A percentile compares a stretch with the other conserved stretches of the same genome.
These are phyloP conservation scores for Brachionus sp. DNA, from an alignment of 1,140 invertebrate species.

Conservation along the genomic window DNA sequence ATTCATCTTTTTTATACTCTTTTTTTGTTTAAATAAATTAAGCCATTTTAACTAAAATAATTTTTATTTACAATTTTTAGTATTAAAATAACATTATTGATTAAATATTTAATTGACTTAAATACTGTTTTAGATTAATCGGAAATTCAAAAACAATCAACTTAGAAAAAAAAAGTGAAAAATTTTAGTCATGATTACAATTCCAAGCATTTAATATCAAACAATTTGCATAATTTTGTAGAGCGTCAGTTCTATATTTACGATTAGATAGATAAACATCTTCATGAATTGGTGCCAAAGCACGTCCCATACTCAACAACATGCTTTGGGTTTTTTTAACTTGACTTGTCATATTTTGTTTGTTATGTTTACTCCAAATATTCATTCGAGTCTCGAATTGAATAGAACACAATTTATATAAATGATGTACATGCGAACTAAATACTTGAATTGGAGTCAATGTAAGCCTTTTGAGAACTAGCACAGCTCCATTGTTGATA, in stretches of 20 bases:
- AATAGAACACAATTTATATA: constrained; percentile 11
- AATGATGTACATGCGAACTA: constrained; percentile 24
- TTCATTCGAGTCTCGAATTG: constrained; percentile 24
- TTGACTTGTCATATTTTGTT: not conserved
- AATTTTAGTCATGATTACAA: constrained; percentile 18
- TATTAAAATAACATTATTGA: not conserved
- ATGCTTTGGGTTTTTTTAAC: constrained; percentile 23
- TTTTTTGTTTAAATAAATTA: too few relatives aligned
- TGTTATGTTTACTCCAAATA: not conserved
- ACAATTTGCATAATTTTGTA: constrained; percentile 46
- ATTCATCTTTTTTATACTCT: too few relatives aligned
- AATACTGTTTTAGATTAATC: constrained; percentile 15
- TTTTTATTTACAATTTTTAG: constrained; percentile 8
- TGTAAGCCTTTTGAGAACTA: constrained; percentile 28
- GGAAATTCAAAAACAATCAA: not conserved
- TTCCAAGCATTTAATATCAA: constrained; percentile 42
- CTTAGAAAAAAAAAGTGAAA: not conserved
- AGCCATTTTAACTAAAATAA: too few relatives aligned
- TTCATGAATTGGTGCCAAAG: constrained; percentile 30
- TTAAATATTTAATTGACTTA: constrained; percentile 7
- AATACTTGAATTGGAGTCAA: constrained; percentile 29
- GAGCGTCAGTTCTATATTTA: constrained; percentile 13
- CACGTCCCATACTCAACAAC: constrained; percentile 31
- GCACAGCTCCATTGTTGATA: constrained; percentile 26
- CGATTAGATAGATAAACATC: constrained; percentile 2